Conservation (phyloP, 2,797 vertebrate genomes). For the Ctenosaura bakeri region DNA sequence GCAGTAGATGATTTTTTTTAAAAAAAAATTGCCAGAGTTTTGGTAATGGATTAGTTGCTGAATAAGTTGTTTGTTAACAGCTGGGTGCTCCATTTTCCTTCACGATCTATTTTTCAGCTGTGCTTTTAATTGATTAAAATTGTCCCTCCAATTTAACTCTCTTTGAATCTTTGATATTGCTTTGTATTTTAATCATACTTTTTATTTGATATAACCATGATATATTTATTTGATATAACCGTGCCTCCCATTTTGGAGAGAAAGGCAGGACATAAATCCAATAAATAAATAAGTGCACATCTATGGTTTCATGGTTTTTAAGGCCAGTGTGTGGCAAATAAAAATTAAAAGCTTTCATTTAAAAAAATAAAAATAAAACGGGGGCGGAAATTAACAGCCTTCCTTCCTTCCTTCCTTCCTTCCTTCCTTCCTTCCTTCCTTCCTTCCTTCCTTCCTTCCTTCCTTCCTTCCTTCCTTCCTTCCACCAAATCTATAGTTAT, state of each 20-base stretch:
- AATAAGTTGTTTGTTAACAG: not conserved
- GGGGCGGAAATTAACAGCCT: not conserved
- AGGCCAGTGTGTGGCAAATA: not conserved
- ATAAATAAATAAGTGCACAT: not conserved
- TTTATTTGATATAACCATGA: not conserved
- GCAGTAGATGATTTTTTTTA: too few relatives aligned
- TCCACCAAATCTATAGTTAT: not conserved
- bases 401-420: not conserved
- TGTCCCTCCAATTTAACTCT: not conserved
- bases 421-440: not conserved
- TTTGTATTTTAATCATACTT: not conserved
- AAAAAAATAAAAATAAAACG: not conserved
- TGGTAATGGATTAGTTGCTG: not conserved
- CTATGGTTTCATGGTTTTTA: not conserved
- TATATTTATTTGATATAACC: not conserved
- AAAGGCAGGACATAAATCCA: not conserved
- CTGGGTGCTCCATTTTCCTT: not conserved
- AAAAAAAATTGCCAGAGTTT: too few relatives aligned
- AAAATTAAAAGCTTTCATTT: conserved; percentile 7
- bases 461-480: not conserved
- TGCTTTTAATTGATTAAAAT: not conserved
- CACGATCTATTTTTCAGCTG: not conserved
- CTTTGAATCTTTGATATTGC: not conserved
- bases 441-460: not conserved
- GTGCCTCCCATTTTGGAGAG: not conserved